A percentile compares a stretch with the other conserved stretches of the same genome.
phyloP scores from a whole-genome alignment of 2,113 vertebrate species.

The Neofelis nebulosa region DNA sequence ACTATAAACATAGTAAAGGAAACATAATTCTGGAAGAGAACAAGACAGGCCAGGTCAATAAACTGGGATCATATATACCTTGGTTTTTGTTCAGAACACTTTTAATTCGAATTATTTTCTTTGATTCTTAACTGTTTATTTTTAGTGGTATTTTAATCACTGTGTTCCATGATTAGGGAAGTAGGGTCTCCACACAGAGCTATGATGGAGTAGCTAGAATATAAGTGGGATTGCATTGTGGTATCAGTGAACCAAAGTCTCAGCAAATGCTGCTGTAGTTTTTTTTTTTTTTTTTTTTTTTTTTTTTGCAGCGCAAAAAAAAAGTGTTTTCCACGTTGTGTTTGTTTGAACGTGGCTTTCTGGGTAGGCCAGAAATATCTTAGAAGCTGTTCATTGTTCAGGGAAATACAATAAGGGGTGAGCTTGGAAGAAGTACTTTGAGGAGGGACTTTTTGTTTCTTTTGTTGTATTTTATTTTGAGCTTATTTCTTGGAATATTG shows the following conservation, averaged over 20 bases:
- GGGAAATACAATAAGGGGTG: neutral
- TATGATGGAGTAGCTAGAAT: neutral
- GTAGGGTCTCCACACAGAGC: neutral
- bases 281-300: slow-evolving; percentile 31
- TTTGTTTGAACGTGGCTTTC: neutral
- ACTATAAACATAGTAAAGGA: neutral
- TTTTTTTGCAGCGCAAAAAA: neutral
- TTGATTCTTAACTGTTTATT: slow-evolving; percentile 22
- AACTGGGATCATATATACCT: neutral
- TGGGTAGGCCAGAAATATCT: neutral
- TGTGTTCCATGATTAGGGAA: neutral
- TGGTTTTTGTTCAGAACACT: slow-evolving; percentile 1
- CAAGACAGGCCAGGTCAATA: neutral
- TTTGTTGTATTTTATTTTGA: neutral
- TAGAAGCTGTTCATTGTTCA: slow-evolving; percentile 45
- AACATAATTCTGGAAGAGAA: neutral
- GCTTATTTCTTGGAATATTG: neutral
- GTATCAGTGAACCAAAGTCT: neutral
- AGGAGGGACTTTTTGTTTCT: neutral
- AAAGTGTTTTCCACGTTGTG: neutral
- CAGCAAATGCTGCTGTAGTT: neutral
- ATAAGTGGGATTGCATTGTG: neutral
- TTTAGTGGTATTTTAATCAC: neutral
- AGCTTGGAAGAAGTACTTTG: neutral
- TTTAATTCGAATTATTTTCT: slow-evolving; percentile 16